A percentile compares a stretch with the other conserved stretches of the same genome.
Evolutionary conservation across 2,113 vertebrate species (phyloP).

Genomic region (Aspiorhynchus laticeps): DNA sequence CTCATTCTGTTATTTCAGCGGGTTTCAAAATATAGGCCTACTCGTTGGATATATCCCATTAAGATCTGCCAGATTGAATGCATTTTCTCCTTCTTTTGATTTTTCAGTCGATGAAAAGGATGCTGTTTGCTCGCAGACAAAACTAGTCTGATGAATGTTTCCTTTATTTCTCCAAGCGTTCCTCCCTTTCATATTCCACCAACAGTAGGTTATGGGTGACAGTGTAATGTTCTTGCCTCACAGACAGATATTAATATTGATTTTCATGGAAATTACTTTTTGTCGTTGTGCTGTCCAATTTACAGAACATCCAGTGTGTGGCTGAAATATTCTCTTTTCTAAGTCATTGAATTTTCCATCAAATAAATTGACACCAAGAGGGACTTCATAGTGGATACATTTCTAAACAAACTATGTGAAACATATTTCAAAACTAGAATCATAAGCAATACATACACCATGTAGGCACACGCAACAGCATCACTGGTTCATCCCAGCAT

Average conservation of each 20-base stretch:
- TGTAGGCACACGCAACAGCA: background rate
- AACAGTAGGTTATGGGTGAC: constrained; percentile 50
- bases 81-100: constrained; percentile 47
- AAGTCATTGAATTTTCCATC: constrained; percentile 40
- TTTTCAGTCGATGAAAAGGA: constrained; percentile 39
- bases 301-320: constrained; percentile 47
- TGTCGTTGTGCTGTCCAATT: constrained; percentile 50
- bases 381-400: background rate
- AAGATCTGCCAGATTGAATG: constrained; percentile 37
- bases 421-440: constrained; percentile 15
- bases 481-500: background rate
- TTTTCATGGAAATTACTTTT: constrained; percentile 56
- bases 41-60: constrained; percentile 26
- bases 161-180: constrained; percentile 39
- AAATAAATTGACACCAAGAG: constrained; percentile 45
- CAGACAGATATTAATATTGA: constrained; percentile 57
- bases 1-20: constrained; percentile 19
- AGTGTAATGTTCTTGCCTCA: constrained; percentile 46
- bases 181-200: constrained; percentile 51
- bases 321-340: constrained; percentile 46
- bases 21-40: constrained; percentile 1
- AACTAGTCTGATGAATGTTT: constrained; percentile 47
- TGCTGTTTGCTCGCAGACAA: constrained; percentile 39
- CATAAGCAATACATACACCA: background rate
- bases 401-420: background rate